These are phyloP conservation scores for Neosalanx taihuensis DNA, from an alignment of 2,797 vertebrate species.

Conservation along the genomic window DNA sequence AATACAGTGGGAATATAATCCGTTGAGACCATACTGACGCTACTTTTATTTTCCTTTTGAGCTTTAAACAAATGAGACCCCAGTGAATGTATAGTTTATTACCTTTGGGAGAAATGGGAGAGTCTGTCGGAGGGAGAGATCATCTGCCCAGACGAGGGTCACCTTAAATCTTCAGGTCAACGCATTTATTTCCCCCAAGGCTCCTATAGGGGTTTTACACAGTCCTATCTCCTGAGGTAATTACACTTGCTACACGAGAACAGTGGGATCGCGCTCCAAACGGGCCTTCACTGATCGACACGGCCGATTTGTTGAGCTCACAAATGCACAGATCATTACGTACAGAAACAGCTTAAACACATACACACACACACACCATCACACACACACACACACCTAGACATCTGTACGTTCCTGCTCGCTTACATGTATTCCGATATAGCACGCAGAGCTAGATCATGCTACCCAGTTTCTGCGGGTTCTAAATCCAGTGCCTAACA, in stretches of 20 bases:
- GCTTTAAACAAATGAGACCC: slow-evolving; percentile 43
- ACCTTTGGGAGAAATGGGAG: slow-evolving; percentile 31
- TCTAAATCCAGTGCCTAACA: background rate
- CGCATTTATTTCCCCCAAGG: slow-evolving; percentile 50
- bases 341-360: too few species aligned
- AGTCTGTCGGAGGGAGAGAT: slow-evolving; percentile 35
- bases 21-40: slow-evolving; percentile 30
- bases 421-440: background rate
- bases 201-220: slow-evolving; percentile 48
- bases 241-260: slow-evolving; percentile 45
- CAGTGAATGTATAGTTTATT: slow-evolving; percentile 56
- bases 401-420: background rate
- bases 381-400: background rate
- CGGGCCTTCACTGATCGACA: background rate
- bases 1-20: slow-evolving; percentile 15
- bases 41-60: slow-evolving; percentile 46
- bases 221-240: slow-evolving; percentile 49
- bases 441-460: background rate
- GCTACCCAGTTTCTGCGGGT: slow-evolving; percentile 1
- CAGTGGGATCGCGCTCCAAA: slow-evolving; percentile 24
- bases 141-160: slow-evolving; percentile 42
- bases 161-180: slow-evolving; percentile 55
- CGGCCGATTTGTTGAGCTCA: background rate
- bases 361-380: background rate
- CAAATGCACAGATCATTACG: background rate